Evolutionary conservation across 2,888 invertebrate genomes (phyloP).

Genomic region (Papilio gigon): DNA sequence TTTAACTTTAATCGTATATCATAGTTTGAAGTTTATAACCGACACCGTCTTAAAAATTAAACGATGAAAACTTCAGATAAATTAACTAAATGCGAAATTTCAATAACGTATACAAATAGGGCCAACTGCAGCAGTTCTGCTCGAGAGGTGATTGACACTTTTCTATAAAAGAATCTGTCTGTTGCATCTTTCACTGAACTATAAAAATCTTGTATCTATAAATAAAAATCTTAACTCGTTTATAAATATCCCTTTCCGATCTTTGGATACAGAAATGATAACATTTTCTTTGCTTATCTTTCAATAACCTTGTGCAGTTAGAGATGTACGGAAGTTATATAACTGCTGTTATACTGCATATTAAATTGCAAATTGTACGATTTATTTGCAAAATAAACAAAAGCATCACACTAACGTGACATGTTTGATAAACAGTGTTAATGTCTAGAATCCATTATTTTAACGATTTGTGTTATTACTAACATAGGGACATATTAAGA

Average conservation of each 20-base stretch:
- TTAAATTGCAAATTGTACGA: not conserved
- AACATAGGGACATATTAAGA: not conserved
- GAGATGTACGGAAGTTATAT: not conserved
- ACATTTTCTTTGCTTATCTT: not conserved
- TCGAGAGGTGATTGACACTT: constrained; percentile 19
- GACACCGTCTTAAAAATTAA: not conserved
- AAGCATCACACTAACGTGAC: not conserved
- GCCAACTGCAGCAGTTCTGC: not conserved
- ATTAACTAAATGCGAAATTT: not conserved
- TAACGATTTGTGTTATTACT: constrained; percentile 8
- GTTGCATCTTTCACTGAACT: not conserved
- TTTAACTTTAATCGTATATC: not conserved
- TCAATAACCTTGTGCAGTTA: not conserved
- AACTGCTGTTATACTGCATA: not conserved
- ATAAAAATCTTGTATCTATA: constrained; percentile 1
- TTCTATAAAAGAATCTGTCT: constrained; percentile 16
- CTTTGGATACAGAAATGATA: not conserved
- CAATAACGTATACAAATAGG: not conserved
- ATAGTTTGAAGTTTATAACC: not conserved
- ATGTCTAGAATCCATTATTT: constrained; percentile 32
- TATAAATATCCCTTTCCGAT: not conserved
- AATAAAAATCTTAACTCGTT: constrained; percentile 10
- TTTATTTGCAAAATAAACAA: constrained; percentile 17
- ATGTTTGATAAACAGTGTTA: constrained; percentile 30
- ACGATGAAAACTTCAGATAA: not conserved